Conservation (phyloP, 2,888 invertebrate genomes). For the Brachyptera risi region DNA sequence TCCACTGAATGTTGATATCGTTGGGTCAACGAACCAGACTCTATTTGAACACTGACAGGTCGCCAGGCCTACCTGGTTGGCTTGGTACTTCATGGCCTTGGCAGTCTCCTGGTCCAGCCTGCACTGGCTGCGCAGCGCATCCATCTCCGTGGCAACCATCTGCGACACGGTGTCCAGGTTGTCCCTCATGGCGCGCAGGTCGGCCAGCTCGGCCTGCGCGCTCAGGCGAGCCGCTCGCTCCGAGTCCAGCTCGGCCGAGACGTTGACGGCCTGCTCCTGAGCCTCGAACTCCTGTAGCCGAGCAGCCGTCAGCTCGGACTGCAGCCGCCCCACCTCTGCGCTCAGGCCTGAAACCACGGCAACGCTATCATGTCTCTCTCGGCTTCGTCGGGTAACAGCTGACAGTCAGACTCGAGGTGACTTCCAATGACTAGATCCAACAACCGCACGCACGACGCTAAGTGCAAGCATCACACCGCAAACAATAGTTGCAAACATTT, state of each 20-base stretch:
- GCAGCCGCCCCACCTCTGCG: conserved; percentile 59
- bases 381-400: too few species aligned
- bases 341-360: conserved; percentile 54
- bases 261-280: conserved; percentile 57
- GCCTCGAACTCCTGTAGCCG: conserved; percentile 67
- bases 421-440: too few species aligned
- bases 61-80: conserved; percentile 44
- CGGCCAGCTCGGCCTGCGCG: conserved; percentile 40
- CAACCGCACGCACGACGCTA: too few species aligned
- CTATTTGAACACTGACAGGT: too few species aligned
- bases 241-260: conserved; percentile 51
- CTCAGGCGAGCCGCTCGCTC: conserved; percentile 41
- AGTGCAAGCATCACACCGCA: too few species aligned
- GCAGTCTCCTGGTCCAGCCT: conserved; percentile 58
- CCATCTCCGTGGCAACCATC: conserved; percentile 61
- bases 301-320: conserved; percentile 60
- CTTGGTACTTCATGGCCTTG: conserved; percentile 45
- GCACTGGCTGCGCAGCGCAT: conserved; percentile 56
- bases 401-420: too few species aligned
- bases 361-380: too few species aligned
- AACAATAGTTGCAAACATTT: too few species aligned
- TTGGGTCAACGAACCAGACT: too few species aligned
- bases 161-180: conserved; percentile 62
- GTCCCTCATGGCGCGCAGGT: conserved; percentile 48
- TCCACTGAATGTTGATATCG: too few species aligned